Evolutionary conservation across 2,888 invertebrate genomes (phyloP).

Genomic region (Drosophila rellima): DNA sequence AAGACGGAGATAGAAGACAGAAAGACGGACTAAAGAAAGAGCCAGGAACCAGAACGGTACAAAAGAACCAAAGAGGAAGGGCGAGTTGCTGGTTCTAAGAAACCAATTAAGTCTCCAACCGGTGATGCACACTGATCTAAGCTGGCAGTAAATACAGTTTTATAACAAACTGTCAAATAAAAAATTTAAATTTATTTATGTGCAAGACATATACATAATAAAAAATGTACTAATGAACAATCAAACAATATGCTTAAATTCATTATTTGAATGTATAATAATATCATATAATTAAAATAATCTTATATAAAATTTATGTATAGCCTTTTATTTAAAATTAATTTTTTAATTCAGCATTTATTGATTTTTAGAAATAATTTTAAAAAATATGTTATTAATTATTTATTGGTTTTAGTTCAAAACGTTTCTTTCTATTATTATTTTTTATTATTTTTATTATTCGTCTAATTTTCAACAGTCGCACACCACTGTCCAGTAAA

Average conservation of each 20-base stretch:
- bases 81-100: conserved; percentile 68
- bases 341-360: too few relatives aligned
- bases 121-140: conserved; percentile 51
- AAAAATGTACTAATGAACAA: not conserved
- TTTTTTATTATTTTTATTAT: not conserved
- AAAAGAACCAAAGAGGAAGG: conserved; percentile 55
- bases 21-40: conserved; percentile 11
- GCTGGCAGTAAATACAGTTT: not conserved
- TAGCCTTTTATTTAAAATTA: too few relatives aligned
- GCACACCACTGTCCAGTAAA: conserved; percentile 26
- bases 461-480: not conserved
- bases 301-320: too few relatives aligned
- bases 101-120: conserved; percentile 76
- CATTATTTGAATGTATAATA: too few relatives aligned
- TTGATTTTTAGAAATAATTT: too few relatives aligned
- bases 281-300: too few relatives aligned
- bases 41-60: conserved; percentile 48
- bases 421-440: not conserved
- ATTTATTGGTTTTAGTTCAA: too few relatives aligned
- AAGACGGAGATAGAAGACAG: conserved; percentile 1
- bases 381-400: too few relatives aligned
- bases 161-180: conserved; percentile 1
- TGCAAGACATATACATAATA: not conserved
- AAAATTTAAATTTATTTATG: not conserved
- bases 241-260: too few relatives aligned